Percentiles rank a stretch among this genome's conserved stretches.
phyloP scores from a whole-genome alignment of 2,888 invertebrate species.

The Drosophila paramelanica region DNA sequence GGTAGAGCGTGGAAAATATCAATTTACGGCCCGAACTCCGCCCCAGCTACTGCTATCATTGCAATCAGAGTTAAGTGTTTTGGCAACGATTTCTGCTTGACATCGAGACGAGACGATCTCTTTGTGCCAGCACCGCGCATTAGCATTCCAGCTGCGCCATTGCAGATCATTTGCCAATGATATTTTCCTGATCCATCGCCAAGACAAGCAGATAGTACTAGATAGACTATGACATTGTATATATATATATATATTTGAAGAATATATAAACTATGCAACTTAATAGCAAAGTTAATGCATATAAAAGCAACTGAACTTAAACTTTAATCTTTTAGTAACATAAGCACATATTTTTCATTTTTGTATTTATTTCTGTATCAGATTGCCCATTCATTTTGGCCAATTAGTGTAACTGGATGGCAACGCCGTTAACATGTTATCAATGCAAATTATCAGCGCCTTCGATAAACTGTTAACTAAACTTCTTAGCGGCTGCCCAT shows the following conservation, averaged over 20 bases:
- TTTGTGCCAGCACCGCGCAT: slow-evolving; percentile 40
- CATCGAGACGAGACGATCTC: slow-evolving; percentile 55
- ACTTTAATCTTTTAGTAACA: too few species aligned
- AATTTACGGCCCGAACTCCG: slow-evolving; percentile 57
- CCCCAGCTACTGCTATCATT: slow-evolving; percentile 49
- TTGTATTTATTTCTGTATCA: background rate
- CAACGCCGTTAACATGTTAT: slow-evolving; percentile 53
- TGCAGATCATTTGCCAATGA: slow-evolving; percentile 8
- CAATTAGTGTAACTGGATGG: slow-evolving; percentile 29
- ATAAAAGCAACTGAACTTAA: too few species aligned
- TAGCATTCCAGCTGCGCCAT: slow-evolving; percentile 25
- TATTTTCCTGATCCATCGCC: background rate
- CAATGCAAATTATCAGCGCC: slow-evolving; percentile 64
- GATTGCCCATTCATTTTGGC: slow-evolving; percentile 3
- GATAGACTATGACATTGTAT: background rate
- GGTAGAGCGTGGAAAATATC: slow-evolving; percentile 69
- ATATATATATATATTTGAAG: too few species aligned
- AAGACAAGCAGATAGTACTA: background rate
- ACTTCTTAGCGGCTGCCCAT: slow-evolving; percentile 35
- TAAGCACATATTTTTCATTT: background rate
- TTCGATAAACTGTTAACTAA: slow-evolving; percentile 61
- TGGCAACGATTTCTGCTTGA: slow-evolving; percentile 34
- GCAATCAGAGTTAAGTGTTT: slow-evolving; percentile 70
- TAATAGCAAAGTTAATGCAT: too few species aligned
- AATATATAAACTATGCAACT: background rate